Conservation (phyloP, 2,888 invertebrate species). For the Lypha dubia region DNA sequence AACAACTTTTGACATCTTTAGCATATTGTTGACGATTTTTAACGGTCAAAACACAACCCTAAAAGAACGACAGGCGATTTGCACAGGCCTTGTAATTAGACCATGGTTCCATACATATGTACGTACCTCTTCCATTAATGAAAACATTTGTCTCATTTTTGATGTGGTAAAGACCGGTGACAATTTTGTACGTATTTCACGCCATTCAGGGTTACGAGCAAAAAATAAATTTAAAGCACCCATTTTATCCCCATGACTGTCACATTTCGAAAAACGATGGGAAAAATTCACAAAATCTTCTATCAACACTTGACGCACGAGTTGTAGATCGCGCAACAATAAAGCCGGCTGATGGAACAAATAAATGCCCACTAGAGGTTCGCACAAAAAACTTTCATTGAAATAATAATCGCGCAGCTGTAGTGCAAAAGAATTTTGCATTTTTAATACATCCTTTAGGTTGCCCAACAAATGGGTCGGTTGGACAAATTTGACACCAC, state of each 20-base stretch:
- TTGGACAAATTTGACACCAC: slow-evolving; percentile 81
- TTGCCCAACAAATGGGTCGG: slow-evolving; percentile 83
- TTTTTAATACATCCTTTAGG: slow-evolving; percentile 80
- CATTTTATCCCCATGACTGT: slow-evolving; percentile 81
- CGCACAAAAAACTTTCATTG: slow-evolving; percentile 76
- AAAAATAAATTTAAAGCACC: slow-evolving; percentile 84
- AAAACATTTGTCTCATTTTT: slow-evolving; percentile 83
- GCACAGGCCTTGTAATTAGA: no score
- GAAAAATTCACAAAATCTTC: slow-evolving; percentile 84
- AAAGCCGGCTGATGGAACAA: slow-evolving; percentile 84
- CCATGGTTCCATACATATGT: no score
- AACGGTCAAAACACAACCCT: no score
- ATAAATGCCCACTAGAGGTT: slow-evolving; percentile 82
- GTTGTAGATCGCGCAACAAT: slow-evolving; percentile 83
- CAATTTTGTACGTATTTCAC: slow-evolving; percentile 81
- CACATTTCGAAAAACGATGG: slow-evolving; percentile 79
- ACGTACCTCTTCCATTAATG: slow-evolving; percentile 80
- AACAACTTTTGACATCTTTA: no score
- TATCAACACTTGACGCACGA: slow-evolving; percentile 83
- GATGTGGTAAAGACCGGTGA: slow-evolving; percentile 84
- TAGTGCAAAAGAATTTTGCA: slow-evolving; percentile 79
- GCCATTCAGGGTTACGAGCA: slow-evolving; percentile 84
- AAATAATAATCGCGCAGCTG: slow-evolving; percentile 82
- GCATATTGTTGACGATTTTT: no score
- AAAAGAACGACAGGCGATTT: no score